Conservation (phyloP, 2,888 invertebrate genomes). For the Sympetrum striolatum region DNA sequence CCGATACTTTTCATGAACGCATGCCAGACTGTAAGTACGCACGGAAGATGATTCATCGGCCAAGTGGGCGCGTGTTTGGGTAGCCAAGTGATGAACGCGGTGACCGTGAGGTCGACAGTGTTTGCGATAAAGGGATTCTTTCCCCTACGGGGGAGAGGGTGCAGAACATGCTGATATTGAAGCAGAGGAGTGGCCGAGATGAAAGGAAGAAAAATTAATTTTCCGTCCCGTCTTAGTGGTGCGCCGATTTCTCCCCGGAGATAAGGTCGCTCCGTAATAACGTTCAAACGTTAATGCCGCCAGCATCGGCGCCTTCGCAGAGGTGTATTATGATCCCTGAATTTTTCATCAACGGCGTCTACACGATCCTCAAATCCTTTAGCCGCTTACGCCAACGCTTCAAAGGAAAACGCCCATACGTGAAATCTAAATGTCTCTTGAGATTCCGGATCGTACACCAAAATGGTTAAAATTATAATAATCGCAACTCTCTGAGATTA, state of each 20-base stretch:
- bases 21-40: background rate
- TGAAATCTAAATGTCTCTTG: no score
- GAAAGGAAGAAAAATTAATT: background rate
- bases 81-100: background rate
- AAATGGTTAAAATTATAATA: no score
- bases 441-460: no score
- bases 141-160: background rate
- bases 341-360: background rate
- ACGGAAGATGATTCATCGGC: background rate
- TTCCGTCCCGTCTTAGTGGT: background rate
- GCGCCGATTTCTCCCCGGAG: background rate
- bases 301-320: background rate
- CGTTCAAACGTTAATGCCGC: background rate
- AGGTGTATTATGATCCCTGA: background rate
- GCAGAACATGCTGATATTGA: background rate
- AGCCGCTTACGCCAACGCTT: background rate
- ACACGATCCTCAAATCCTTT: background rate
- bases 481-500: no score
- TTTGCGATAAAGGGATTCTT: background rate
- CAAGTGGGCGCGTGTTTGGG: background rate
- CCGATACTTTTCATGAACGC: background rate
- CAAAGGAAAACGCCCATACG: no score
- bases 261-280: background rate
- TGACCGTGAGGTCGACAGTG: background rate
- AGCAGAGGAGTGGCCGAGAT: background rate